phyloP scores from a whole-genome alignment of 2,888 invertebrate species.

The Cryptocephalus moraei region DNA sequence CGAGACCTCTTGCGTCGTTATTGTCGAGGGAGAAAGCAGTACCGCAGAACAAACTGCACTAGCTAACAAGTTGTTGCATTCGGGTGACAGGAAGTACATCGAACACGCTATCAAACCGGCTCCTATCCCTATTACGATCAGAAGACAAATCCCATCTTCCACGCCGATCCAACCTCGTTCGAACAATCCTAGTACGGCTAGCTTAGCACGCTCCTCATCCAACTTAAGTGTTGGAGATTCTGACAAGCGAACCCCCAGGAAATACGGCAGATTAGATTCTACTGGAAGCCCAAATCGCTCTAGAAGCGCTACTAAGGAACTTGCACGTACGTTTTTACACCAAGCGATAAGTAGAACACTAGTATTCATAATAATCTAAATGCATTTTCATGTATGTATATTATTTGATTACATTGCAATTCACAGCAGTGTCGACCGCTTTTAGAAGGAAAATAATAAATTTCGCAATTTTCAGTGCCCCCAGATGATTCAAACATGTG shows the following conservation, averaged over 20 bases:
- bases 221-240: constrained; percentile 37
- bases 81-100: constrained; percentile 81
- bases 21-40: constrained; percentile 78
- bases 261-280: constrained; percentile 60
- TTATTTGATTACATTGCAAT: no score
- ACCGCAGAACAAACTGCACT: constrained; percentile 74
- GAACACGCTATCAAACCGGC: constrained; percentile 76
- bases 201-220: constrained; percentile 38
- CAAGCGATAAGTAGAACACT: not conserved
- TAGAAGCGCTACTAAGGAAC: constrained; percentile 81
- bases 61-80: constrained; percentile 81
- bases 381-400: no score
- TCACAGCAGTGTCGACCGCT: no score
- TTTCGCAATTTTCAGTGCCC: constrained; percentile 50
- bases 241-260: constrained; percentile 45
- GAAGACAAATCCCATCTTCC: constrained; percentile 40
- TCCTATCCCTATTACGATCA: constrained; percentile 61
- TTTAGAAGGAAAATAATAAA: no score
- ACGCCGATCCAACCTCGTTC: constrained; percentile 26
- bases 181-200: constrained; percentile 24
- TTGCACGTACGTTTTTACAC: constrained; percentile 50
- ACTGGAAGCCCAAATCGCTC: constrained; percentile 79
- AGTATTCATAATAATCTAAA: no score
- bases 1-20: constrained; percentile 90
- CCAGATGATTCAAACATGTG: constrained; percentile 82